Evolutionary conservation across 2,888 invertebrate genomes (phyloP), one percentile per base, ranked within the genome.

Genomic region (Urechis unicinctus): DNA sequence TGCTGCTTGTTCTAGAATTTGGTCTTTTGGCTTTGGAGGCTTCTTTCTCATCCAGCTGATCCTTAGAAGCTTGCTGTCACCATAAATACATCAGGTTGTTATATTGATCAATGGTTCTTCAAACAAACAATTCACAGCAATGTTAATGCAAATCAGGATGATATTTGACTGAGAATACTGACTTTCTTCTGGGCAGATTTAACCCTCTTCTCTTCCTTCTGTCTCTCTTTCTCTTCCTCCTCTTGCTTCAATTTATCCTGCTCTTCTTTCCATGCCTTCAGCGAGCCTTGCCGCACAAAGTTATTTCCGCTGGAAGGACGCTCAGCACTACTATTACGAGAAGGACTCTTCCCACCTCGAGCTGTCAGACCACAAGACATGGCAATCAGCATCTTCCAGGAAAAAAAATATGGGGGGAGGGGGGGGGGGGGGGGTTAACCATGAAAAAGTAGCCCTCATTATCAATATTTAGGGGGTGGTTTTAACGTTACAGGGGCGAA

Each of bases 211-310:
- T 69, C 71, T 56, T 64, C 61, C 57, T 68, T 70, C 3, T 55
- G 61, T 51, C 63, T 61, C 54, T 75, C 75, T 53, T 70, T 70
- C 49, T 74, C 75, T 3, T 74, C 77, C 42, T 71, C 73, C 54
- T 75, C 75, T 5, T 64, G 62, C 47, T 67, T 68, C 1, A 67
- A n/a, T 46, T 59, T 61, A 5, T 73, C 72, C 57, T 69, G 68
- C 45, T 77, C 76, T 46, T 66, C 63, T 54, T 73, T 72, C 66
- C 63, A 65, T 0, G 75, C 74, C 57, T 77, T 77, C 45, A 77
- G 61, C 4, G 75, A 75, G 30, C 68, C 69, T 3, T 62, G 63
- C 13, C 74, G 61, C 28, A 76, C 62, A 54, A 71, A 73, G 36
- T 66, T 61, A 65, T 68, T n/a, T 62, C 62, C 22, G 61, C 62